Percentiles rank a stretch among this genome's conserved stretches.
Conservation (phyloP, 2,888 invertebrate species). For the Timema cristinae region DNA sequence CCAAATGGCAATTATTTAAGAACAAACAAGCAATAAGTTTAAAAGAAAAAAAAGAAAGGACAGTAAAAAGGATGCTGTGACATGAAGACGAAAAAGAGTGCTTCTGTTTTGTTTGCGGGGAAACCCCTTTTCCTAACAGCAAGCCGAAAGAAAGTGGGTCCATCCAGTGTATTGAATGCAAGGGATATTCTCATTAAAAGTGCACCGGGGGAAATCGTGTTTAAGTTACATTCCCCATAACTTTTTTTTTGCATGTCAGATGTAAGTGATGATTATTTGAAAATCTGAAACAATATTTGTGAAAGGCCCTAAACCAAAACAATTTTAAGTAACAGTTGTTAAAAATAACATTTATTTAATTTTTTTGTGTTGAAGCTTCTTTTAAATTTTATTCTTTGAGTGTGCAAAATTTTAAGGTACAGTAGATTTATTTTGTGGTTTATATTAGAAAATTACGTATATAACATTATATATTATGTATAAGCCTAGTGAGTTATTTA, state of each 20-base stretch:
- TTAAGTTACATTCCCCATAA: slow-evolving; percentile 5
- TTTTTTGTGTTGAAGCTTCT: no score
- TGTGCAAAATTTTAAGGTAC: no score
- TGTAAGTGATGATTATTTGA: no score
- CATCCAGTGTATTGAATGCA: slow-evolving; percentile 1
- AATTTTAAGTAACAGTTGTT: no score
- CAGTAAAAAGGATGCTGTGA: neutral
- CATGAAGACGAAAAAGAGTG: neutral
- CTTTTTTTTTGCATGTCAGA: slow-evolving; percentile 2
- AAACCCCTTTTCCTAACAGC: neutral
- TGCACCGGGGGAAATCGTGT: neutral
- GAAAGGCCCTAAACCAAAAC: no score
- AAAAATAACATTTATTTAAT: no score
- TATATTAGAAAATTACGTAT: no score
- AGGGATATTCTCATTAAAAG: slow-evolving; percentile 9
- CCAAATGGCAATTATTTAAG: neutral
- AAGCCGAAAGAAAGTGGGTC: neutral
- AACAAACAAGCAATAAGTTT: neutral
- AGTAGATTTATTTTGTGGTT: no score
- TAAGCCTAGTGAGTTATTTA: no score
- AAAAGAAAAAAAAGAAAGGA: neutral
- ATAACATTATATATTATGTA: no score
- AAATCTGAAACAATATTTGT: no score
- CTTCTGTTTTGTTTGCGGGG: neutral
- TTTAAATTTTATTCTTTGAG: no score